Evolutionary conservation across 2,797 vertebrate genomes (phyloP), one percentile per base, ranked within the genome.

Genomic region (Crenichthys baileyi): DNA sequence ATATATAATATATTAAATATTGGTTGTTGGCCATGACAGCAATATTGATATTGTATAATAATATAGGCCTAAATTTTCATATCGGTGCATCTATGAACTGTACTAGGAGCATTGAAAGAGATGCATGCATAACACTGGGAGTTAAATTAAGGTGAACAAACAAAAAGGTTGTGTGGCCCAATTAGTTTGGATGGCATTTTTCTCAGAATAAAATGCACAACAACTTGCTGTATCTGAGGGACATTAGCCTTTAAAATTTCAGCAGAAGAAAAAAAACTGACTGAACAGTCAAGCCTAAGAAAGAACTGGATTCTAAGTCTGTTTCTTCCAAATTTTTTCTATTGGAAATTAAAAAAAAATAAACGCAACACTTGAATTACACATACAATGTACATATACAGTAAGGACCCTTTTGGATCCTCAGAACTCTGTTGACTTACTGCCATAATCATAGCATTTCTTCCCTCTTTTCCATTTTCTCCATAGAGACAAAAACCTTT

Each of bases 341-440:
- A 71, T 81, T 87, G 79, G 58, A 44, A 58, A 58, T 74, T 55
- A 82, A 51, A 82, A 63, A 31, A 76, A 83, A 84, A 88, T 63
- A 70, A 85, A 77, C 24, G 0, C 74, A 75, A 80, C 61, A 70
- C 73, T 73, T 88, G 90, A 93, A 90, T 92, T 92, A 90, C 79
- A 77, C 65, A 87, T 58, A 70, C 31, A 31, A 2, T 31, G 91
- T 92, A 90, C 79, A 77, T 60, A 87, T 58, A 70, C 41, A 15
- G 5, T 44, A 68, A 83, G 65, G 67, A 87, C 58, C 56, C 56
- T 83, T 56, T 89, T 77, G 75, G 56, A 82, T 61, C 65, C 78
- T 76, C 29, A 48, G 53, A 80, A 78, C 80, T 31, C 53, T 77
- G 36, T 11, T 88, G 82, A 91, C 75, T 81, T 84, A 84, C 53